A percentile compares a stretch with the other conserved stretches of the same genome.
These are phyloP conservation scores for Protonemura montana DNA, from an alignment of 2,888 invertebrate genomes.

Conservation along the genomic window DNA sequence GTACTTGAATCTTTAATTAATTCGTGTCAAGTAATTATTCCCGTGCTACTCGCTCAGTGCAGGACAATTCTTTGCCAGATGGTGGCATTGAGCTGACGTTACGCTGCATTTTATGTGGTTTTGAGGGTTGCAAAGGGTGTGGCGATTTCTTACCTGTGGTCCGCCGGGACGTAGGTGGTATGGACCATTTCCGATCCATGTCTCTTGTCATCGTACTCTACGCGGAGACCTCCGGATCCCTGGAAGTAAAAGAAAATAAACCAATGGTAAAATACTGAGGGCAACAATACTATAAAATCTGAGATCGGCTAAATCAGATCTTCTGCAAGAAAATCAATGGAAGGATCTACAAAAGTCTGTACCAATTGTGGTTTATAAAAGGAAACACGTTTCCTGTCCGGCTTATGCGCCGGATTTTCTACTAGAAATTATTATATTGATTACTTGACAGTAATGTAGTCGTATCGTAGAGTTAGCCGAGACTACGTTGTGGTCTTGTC, in stretches of 20 bases:
- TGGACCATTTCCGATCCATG: constrained; percentile 7
- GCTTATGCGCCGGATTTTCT: too few relatives aligned
- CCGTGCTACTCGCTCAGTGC: neutral
- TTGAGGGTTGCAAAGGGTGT: neutral
- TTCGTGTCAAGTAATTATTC: neutral
- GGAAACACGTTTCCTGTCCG: too few relatives aligned
- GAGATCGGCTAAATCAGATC: too few relatives aligned
- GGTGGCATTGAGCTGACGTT: neutral
- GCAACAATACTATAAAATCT: too few relatives aligned
- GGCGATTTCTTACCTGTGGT: neutral
- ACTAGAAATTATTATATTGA: too few relatives aligned
- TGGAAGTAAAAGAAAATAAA: neutral
- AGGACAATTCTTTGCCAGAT: neutral
- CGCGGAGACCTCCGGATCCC: constrained; percentile 19
- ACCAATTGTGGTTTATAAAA: too few relatives aligned
- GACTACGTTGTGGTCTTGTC: too few relatives aligned
- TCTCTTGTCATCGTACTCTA: neutral
- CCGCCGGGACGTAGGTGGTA: constrained; percentile 8
- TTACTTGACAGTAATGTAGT: too few relatives aligned
- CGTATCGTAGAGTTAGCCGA: too few relatives aligned
- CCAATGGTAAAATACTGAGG: neutral
- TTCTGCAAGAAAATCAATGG: too few relatives aligned
- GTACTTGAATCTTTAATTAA: neutral
- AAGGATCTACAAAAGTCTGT: too few relatives aligned
- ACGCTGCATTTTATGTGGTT: too few relatives aligned